Percentiles rank a stretch among this genome's conserved stretches.
phyloP scores from a whole-genome alignment of 2,888 invertebrate genomes.

The Clusia tigrina region DNA sequence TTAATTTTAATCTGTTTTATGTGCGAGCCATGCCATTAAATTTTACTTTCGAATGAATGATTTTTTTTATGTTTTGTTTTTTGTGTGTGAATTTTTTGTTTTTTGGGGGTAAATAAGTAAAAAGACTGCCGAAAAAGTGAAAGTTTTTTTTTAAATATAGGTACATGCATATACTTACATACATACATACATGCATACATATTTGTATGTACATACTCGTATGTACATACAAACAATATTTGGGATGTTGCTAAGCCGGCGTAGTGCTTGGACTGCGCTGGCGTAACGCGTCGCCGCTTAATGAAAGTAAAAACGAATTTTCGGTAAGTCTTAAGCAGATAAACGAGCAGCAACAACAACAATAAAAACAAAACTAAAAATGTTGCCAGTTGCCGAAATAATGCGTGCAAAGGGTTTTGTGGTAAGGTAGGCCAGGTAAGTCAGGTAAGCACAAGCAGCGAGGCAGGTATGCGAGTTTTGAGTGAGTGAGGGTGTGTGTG shows the following conservation, averaged over 20 bases:
- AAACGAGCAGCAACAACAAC: conserved; percentile 19
- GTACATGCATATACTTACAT: no score
- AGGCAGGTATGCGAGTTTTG: no score
- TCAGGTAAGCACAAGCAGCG: conserved; percentile 2
- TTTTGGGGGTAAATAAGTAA: no score
- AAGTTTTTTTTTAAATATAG: conserved; percentile 38
- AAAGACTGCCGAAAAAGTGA: conserved; percentile 63
- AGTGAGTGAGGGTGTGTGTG: no score
- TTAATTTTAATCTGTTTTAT: conserved; percentile 36
- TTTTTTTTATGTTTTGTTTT: no score
- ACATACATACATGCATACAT: no score
- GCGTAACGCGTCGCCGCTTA: conserved; percentile 38
- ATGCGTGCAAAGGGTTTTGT: conserved; percentile 22
- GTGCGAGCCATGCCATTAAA: conserved; percentile 32
- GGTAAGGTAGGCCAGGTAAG: conserved; percentile 22
- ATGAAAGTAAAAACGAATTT: conserved; percentile 59
- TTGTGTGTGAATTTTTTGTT: no score
- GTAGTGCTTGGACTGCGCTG: conserved; percentile 9
- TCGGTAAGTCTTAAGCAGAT: conserved; percentile 32
- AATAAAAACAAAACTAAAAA: conserved; percentile 2
- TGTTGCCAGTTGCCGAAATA: conserved; percentile 5
- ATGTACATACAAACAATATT: no score
- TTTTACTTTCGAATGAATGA: conserved; percentile 42
- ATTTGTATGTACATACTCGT: no score
- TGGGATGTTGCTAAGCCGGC: conserved; percentile 48